These are phyloP conservation scores for Drosophila mercatorum DNA, from an alignment of 2,888 invertebrate species.

Conservation along the genomic window DNA sequence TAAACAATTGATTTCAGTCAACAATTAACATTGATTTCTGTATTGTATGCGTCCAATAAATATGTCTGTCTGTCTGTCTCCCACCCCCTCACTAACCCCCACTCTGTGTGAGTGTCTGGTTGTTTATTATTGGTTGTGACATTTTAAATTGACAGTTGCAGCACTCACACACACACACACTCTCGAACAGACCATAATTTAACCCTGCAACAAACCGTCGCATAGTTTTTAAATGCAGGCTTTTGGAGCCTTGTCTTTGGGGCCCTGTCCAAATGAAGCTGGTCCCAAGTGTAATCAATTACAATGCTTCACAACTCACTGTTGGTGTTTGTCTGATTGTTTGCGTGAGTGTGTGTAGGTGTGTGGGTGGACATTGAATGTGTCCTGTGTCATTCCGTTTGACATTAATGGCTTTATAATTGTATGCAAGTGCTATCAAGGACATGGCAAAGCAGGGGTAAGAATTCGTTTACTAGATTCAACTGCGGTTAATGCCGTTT, in stretches of 20 bases:
- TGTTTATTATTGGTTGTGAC: conserved; percentile 57
- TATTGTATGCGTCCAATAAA: conserved; percentile 25
- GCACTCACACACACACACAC: conserved; percentile 16
- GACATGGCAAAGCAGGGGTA: conserved; percentile 2
- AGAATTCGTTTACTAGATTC: conserved; percentile 6
- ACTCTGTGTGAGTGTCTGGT: conserved; percentile 2
- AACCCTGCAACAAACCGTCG: conserved; percentile 33
- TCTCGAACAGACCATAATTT: conserved; percentile 17
- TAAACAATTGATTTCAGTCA: conserved; percentile 54
- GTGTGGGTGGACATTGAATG: conserved; percentile 25
- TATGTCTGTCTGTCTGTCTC: conserved; percentile 14
- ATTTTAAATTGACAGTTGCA: conserved; percentile 60
- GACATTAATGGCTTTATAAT: conserved; percentile 65
- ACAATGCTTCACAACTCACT: conserved; percentile 35
- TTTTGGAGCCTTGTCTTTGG: conserved; percentile 16
- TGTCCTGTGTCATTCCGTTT: conserved; percentile 44
- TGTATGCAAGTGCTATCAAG: conserved; percentile 38
- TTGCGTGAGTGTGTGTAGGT: neutral
- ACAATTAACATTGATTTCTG: conserved; percentile 58
- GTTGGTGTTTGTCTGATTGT: neutral
- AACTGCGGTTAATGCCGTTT: conserved; percentile 15
- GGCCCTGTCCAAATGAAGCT: conserved; percentile 46
- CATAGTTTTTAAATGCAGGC: conserved; percentile 51
- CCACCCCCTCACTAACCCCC: neutral
- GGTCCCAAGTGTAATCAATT: conserved; percentile 66